These are phyloP conservation scores for Protomyctophum bolini DNA, from an alignment of 2,113 vertebrate species.

Conservation along the genomic window DNA sequence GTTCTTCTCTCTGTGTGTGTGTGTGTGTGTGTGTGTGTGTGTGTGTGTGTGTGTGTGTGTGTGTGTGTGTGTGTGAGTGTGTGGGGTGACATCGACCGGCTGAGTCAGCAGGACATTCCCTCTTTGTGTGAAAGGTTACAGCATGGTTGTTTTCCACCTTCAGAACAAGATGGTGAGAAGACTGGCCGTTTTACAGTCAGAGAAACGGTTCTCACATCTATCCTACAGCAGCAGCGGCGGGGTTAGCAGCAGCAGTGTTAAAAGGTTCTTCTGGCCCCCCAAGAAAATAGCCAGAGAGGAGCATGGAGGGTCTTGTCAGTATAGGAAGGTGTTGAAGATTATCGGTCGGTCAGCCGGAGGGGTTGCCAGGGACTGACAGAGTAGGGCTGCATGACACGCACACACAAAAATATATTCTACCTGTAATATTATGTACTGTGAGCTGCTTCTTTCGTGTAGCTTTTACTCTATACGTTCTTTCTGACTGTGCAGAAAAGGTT, in stretches of 20 bases:
- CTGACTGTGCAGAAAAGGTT: no score
- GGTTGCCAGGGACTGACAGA: conserved; percentile 28
- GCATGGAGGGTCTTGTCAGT: conserved; percentile 8
- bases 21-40: no score
- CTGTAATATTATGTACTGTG: no score
- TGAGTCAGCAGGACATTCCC: no score
- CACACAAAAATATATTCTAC: no score
- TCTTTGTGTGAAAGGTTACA: not conserved
- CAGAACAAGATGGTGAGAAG: not conserved
- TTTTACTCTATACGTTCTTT: no score
- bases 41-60: no score
- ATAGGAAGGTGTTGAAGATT: conserved; percentile 18
- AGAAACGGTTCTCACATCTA: conserved; percentile 4
- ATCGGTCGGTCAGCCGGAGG: conserved; percentile 62
- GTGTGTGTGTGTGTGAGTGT: no score
- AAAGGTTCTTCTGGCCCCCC: conserved; percentile 40
- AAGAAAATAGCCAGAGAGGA: not conserved
- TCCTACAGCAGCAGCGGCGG: conserved; percentile 4
- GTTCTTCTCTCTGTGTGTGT: no score
- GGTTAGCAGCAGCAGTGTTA: conserved; percentile 53
- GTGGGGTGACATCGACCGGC: no score
- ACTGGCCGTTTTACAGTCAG: not conserved
- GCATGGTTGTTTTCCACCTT: not conserved
- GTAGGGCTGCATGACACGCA: no score
- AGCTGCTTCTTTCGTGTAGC: no score